These are phyloP conservation scores for Volucella zonaria DNA, from an alignment of 2,888 invertebrate genomes.

Conservation along the genomic window DNA sequence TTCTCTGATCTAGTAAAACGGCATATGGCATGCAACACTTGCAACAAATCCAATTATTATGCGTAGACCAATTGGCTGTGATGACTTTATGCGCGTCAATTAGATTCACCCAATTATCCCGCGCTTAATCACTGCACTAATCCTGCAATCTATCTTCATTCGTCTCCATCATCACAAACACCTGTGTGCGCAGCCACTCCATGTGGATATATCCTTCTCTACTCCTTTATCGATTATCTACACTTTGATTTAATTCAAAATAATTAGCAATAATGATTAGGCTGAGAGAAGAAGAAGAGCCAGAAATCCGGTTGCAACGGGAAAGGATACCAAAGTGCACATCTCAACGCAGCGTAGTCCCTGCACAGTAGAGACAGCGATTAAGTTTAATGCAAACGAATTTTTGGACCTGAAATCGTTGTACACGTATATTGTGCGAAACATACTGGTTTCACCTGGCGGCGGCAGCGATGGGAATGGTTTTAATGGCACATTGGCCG, in stretches of 20 bases:
- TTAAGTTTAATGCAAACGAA: constrained; percentile 61
- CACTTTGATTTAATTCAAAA: constrained; percentile 64
- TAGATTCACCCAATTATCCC: constrained; percentile 46
- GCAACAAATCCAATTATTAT: no score
- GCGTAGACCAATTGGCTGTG: no score
- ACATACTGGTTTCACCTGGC: constrained; percentile 32
- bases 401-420: constrained; percentile 7
- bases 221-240: constrained; percentile 52
- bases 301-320: background rate
- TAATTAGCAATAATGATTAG: constrained; percentile 64
- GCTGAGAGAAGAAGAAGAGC: constrained; percentile 12
- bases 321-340: constrained; percentile 14
- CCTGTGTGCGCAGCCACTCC: background rate
- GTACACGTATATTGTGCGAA: constrained; percentile 15
- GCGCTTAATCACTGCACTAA: constrained; percentile 40
- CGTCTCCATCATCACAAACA: constrained; percentile 16
- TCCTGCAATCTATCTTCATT: constrained; percentile 29
- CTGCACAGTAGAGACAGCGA: constrained; percentile 11
- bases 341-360: background rate
- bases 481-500: constrained; percentile 34
- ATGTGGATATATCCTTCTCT: background rate
- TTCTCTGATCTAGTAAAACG: no score
- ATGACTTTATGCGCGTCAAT: constrained; percentile 23
- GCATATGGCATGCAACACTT: no score
- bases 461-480: background rate